Conservation (phyloP, 2,797 vertebrate genomes). For the Catharus ustulatus region DNA sequence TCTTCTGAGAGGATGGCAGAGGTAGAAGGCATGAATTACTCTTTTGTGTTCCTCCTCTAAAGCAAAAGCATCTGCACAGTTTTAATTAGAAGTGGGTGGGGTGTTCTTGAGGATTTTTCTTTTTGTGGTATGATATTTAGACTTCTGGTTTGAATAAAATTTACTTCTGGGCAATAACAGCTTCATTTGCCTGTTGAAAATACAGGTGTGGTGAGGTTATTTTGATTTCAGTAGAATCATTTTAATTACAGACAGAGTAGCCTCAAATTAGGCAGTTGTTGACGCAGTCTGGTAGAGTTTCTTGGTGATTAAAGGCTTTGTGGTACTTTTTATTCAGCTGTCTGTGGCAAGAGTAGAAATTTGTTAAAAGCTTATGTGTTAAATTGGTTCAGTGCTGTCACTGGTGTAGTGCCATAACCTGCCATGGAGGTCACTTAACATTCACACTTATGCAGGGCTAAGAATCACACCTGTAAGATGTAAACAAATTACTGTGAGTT, state of each 20-base stretch:
- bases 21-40: not conserved
- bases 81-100: conserved; percentile 33
- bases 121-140: not conserved
- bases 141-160: not conserved
- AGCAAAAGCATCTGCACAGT: not conserved
- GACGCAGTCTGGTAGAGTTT: not conserved
- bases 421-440: not conserved
- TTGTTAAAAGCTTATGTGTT: not conserved
- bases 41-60: not conserved
- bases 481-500: not conserved
- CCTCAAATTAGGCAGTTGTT: conserved; percentile 45
- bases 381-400: not conserved
- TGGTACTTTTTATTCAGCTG: not conserved
- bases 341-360: conserved; percentile 1
- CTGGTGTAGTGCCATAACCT: not conserved
- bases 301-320: not conserved
- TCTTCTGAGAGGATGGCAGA: not conserved
- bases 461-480: not conserved
- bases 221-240: conserved; percentile 19
- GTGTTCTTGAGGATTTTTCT: not conserved
- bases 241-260: not conserved
- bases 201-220: conserved; percentile 18
- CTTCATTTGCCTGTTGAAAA: conserved; percentile 21
- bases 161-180: not conserved
- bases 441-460: not conserved